A percentile compares a stretch with the other conserved stretches of the same genome.
phyloP scores from a whole-genome alignment of 1,140 invertebrate species.

The Drosophila grimshawi region DNA sequence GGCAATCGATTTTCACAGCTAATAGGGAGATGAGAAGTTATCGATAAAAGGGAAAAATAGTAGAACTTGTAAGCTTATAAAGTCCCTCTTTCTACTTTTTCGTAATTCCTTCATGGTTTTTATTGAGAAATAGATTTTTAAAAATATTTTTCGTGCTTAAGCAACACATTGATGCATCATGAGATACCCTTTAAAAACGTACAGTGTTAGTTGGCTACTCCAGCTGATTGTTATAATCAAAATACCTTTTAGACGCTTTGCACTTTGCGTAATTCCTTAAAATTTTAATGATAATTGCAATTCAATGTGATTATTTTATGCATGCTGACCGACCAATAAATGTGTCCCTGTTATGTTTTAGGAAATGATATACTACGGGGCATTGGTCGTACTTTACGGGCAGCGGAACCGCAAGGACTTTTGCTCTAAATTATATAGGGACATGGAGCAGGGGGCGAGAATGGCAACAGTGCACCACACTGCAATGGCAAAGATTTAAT shows the following conservation, averaged over 20 bases:
- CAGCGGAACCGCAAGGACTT: background rate
- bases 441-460: conserved; percentile 3
- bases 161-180: too few species aligned
- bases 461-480: conserved; percentile 22
- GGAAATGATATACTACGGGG: conserved; percentile 1
- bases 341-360: background rate
- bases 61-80: too few species aligned
- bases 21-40: too few species aligned
- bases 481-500: conserved; percentile 51
- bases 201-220: background rate
- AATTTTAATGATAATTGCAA: conserved; percentile 45
- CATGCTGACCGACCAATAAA: background rate
- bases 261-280: conserved; percentile 4
- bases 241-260: background rate
- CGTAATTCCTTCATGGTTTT: too few species aligned
- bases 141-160: too few species aligned
- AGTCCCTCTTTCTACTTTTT: too few species aligned
- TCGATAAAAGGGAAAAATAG: too few species aligned
- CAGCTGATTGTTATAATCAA: background rate
- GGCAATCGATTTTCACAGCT: too few species aligned
- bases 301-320: conserved; percentile 28
- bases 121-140: too few species aligned
- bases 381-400: background rate
- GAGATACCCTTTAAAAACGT: too few species aligned
- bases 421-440: background rate